Percentiles rank a stretch among this genome's conserved stretches.
These are phyloP conservation scores for Phrynocephalus versicolor DNA, from an alignment of 2,113 vertebrate genomes.

Conservation along the genomic window DNA sequence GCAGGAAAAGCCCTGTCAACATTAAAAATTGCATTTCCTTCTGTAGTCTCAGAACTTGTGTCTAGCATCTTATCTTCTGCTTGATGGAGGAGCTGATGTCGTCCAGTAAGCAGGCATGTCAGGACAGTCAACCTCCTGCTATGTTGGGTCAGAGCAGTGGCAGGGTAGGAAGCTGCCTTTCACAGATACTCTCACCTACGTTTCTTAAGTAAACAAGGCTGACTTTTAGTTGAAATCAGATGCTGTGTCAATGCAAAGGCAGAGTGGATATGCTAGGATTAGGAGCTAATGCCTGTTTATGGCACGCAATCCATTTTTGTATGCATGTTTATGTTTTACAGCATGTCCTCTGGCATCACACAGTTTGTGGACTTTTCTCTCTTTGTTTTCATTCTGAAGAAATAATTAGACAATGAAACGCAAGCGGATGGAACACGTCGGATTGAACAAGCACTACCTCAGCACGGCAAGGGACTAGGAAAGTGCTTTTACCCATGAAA, in stretches of 20 bases:
- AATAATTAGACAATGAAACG: neutral
- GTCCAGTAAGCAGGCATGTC: neutral
- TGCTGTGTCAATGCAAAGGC: neutral
- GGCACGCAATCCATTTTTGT: neutral
- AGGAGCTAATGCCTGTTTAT: neutral
- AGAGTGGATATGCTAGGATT: neutral
- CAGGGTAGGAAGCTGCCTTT: neutral
- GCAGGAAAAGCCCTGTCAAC: neutral
- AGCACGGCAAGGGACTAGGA: neutral
- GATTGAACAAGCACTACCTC: neutral
- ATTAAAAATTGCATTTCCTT: conserved; percentile 7
- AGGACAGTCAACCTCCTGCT: conserved; percentile 4
- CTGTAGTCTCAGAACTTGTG: neutral
- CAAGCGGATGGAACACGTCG: neutral
- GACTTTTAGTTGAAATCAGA: conserved; percentile 2
- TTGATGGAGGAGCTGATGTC: neutral
- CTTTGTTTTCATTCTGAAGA: neutral
- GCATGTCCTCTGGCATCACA: neutral
- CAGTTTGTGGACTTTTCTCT: neutral
- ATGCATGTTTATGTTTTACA: neutral
- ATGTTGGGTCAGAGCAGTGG: neutral
- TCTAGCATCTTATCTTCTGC: conserved; percentile 10
- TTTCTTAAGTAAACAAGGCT: conserved; percentile 13
- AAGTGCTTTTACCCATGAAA: neutral
- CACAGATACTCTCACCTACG: neutral